phyloP scores from a whole-genome alignment of 1,140 invertebrate genomes.

The Formica exsecta region DNA sequence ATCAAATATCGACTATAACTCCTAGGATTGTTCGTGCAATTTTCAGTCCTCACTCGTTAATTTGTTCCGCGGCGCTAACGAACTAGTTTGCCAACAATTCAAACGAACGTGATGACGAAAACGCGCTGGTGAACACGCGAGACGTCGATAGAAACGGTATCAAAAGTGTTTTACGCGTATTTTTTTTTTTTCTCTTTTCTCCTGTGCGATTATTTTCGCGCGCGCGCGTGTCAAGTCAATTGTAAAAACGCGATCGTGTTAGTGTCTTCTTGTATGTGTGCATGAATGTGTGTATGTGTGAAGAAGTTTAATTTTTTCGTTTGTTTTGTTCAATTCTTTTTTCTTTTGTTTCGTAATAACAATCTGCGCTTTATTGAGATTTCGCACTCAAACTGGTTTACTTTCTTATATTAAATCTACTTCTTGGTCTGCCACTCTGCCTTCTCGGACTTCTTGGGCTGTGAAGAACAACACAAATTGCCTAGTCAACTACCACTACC shows the following conservation, averaged over 20 bases:
- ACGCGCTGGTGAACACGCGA: conserved; percentile 10
- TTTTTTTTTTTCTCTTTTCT: conserved; percentile 16
- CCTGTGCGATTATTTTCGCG: not conserved
- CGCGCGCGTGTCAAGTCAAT: not conserved
- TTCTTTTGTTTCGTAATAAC: not conserved
- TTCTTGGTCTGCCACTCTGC: conserved; percentile 94
- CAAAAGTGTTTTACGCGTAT: conserved; percentile 42
- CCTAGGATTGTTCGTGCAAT: conserved; percentile 30
- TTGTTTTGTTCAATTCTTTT: conserved; percentile 13
- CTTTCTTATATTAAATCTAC: conserved; percentile 83
- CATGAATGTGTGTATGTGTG: conserved; percentile 26
- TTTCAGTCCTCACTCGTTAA: conserved; percentile 50
- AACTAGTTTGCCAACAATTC: conserved; percentile 49
- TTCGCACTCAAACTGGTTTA: conserved; percentile 45
- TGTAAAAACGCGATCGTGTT: conserved; percentile 19
- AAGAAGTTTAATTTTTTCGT: conserved; percentile 20
- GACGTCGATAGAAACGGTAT: conserved; percentile 41
- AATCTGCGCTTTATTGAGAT: conserved; percentile 37
- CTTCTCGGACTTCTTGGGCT: conserved; percentile 93
- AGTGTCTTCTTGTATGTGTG: conserved; percentile 33
- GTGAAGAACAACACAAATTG: conserved; percentile 87
- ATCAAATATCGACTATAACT: conserved; percentile 48
- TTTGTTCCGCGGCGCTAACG: conserved; percentile 33
- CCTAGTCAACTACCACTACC: conserved; percentile 82
- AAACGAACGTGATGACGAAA: conserved; percentile 40